A percentile compares a stretch with the other conserved stretches of the same genome.
Conservation (phyloP, 2,113 vertebrate genomes). For the Chaetops frenatus region DNA sequence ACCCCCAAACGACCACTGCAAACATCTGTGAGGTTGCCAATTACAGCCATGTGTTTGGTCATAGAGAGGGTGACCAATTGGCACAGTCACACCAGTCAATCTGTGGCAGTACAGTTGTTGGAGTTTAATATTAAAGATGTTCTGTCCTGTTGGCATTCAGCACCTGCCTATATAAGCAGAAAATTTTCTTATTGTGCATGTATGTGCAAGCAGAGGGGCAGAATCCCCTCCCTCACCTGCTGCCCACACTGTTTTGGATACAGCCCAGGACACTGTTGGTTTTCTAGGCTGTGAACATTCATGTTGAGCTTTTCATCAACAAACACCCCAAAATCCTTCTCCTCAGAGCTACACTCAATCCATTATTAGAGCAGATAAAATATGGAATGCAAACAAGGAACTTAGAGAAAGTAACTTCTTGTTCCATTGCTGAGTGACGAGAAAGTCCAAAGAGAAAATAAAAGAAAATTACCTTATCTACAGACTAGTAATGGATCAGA, state of each 20-base stretch:
- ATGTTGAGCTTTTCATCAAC: background rate
- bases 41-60: background rate
- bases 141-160: background rate
- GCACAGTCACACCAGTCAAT: background rate
- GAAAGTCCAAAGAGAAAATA: background rate
- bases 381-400: background rate
- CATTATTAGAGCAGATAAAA: background rate
- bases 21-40: background rate
- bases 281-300: background rate
- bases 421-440: background rate
- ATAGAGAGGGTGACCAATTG: background rate
- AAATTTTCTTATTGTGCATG: background rate
- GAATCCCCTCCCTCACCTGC: background rate
- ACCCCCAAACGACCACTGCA: background rate
- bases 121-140: background rate
- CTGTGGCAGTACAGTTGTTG: background rate
- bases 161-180: background rate
- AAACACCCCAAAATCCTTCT: background rate
- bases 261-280: background rate
- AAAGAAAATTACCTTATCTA: background rate
- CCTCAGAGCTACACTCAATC: background rate
- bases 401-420: background rate
- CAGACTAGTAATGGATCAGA: background rate
- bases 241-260: rapidly evolving
- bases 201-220: background rate